Evolutionary conservation across 2,888 invertebrate species (phyloP).

Genomic region (Xestoiulus laeticollis): DNA sequence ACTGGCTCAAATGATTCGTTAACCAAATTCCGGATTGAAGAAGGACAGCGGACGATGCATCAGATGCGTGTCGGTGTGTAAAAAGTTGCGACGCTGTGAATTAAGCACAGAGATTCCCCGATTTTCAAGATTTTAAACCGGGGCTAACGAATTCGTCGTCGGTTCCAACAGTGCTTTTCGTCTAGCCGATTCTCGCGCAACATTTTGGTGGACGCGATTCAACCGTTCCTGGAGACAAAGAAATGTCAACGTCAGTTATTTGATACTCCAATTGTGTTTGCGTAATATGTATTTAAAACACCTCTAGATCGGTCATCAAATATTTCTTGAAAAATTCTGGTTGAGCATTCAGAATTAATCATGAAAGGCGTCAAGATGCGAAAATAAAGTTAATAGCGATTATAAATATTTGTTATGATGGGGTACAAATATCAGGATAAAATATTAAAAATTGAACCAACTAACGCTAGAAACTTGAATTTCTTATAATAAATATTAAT

Average conservation of each 20-base stretch:
- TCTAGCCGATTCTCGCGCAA: slow-evolving; percentile 81
- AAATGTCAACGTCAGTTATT: neutral
- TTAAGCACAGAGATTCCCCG: neutral
- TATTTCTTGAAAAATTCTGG: no score
- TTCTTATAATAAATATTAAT: no score
- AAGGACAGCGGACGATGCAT: neutral
- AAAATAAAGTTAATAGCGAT: no score
- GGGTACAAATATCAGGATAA: no score
- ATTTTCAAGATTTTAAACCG: neutral
- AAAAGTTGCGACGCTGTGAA: neutral
- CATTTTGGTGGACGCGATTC: slow-evolving; percentile 81
- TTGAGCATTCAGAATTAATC: no score
- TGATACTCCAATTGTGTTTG: no score
- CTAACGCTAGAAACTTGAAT: no score
- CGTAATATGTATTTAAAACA: no score
- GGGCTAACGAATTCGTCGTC: slow-evolving; percentile 44
- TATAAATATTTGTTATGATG: no score
- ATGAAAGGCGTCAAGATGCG: no score
- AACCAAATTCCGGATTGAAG: neutral
- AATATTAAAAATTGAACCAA: no score
- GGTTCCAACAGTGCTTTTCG: slow-evolving; percentile 69
- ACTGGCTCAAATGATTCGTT: neutral
- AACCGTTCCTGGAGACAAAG: slow-evolving; percentile 74
- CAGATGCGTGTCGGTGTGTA: neutral
- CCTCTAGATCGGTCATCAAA: no score